Base-by-base conservation (phyloP, 1,140 invertebrate genomes). In the Hypothenemus hampei region DNA sequence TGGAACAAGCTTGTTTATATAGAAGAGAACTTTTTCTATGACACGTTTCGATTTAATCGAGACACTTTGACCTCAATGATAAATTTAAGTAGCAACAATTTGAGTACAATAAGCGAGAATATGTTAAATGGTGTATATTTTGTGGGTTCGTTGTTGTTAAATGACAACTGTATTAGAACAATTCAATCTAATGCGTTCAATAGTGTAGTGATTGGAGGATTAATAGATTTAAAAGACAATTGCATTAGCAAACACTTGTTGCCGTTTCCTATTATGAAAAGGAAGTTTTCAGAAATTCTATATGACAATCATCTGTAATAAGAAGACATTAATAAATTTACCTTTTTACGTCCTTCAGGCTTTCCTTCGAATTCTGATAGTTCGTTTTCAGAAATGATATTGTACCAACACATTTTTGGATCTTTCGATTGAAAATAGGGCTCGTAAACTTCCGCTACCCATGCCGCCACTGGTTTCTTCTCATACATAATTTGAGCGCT, bases 401-500 rank as follows among this genome's bases (percentile, higher is more conserved):
- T 62, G 35, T 67, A 68, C 31, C 49, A 59, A 47, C 57, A 55
- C 41, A 45, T 58, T 48, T 59, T 46, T n/a, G 62, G 64, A 22
- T 60, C 57, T 44, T 64, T 58, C 6, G 15, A 57, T 21, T 58
- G 61, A 46, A 69, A 65, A 55, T 60, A 65, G 20, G 69, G 69
- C 56, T 68, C 66, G 39, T 63, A 64, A 10, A 54, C 64, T 63
- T 70, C 67, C 18, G 67, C 66, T 10, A 69, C 65, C 66, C 66
- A 70, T 47, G 56, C 61, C n/a, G 59, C 41, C 26, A 68, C 46
- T 4, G 62, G 54, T 39, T 58, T 60, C 56, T 67, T 69, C 26
- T 56, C 61, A 29, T 62, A 58, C 39, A 65, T 61, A 26, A 68
- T 23, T 58, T 69, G 66, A 31, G 60, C 60, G 7, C 62, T 55